Conservation (phyloP, 2,888 invertebrate species). For the Eumacrocentrus americanus region DNA sequence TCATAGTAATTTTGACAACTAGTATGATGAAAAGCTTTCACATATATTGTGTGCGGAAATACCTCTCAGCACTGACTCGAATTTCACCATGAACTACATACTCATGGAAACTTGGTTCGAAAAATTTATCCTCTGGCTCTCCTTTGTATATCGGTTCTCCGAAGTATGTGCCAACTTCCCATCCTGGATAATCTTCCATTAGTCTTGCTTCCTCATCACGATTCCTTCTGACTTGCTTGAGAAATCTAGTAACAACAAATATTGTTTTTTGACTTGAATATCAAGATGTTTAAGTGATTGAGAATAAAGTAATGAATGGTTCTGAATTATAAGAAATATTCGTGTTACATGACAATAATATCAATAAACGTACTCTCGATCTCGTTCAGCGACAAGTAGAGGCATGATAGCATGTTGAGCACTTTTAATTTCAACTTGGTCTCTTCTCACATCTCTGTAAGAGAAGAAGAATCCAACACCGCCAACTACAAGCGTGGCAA, state of each 20-base stretch:
- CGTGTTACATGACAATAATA: constrained; percentile 8
- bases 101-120: constrained; percentile 72
- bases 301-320: constrained; percentile 2
- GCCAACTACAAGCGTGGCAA: constrained; percentile 65
- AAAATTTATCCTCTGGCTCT: constrained; percentile 64
- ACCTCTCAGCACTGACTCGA: background rate
- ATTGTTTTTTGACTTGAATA: constrained; percentile 24
- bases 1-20: background rate
- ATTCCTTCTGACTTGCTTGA: constrained; percentile 80
- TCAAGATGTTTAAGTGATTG: background rate
- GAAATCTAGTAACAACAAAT: constrained; percentile 58
- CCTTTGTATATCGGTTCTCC: constrained; percentile 80
- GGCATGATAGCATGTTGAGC: constrained; percentile 79
- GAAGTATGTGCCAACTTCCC: constrained; percentile 90
- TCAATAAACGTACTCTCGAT: constrained; percentile 72
- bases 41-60: background rate
- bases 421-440: constrained; percentile 78
- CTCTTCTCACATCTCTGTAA: constrained; percentile 63
- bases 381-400: constrained; percentile 81
- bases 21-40: background rate
- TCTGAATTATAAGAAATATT: background rate
- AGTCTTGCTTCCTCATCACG: constrained; percentile 84
- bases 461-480: constrained; percentile 67
- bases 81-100: constrained; percentile 70
- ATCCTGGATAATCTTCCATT: constrained; percentile 89